A percentile compares a stretch with the other conserved stretches of the same genome.
These are phyloP conservation scores for Eugnorisma glareosa DNA, from an alignment of 2,888 invertebrate genomes.

Conservation along the genomic window DNA sequence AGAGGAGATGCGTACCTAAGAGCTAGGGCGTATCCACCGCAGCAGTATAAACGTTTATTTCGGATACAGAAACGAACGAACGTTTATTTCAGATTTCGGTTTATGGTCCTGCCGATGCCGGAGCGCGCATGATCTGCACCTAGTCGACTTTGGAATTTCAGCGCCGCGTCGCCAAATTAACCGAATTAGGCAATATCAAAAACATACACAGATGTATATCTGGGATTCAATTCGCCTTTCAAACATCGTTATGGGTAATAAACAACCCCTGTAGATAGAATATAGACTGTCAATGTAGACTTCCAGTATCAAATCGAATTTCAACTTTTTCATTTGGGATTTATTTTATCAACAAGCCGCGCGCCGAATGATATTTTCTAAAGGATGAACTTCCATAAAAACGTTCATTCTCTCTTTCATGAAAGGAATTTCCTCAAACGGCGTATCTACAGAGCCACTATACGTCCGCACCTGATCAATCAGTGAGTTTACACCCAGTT, in stretches of 20 bases:
- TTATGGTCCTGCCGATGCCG: not conserved
- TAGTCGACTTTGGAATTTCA: not conserved
- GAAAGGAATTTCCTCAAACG: not conserved
- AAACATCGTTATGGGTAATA: constrained; percentile 37
- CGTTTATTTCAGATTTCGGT: no score
- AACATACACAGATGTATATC: constrained; percentile 18
- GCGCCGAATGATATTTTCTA: not conserved
- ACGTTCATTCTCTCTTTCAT: not conserved
- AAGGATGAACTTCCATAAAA: not conserved
- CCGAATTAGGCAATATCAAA: constrained; percentile 27
- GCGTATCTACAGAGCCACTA: not conserved
- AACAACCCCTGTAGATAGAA: constrained; percentile 13
- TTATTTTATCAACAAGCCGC: constrained; percentile 15
- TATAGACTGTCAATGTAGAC: constrained; percentile 18
- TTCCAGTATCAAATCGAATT: constrained; percentile 34
- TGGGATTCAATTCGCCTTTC: constrained; percentile 20
- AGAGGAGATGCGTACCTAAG: no score
- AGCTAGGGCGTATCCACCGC: no score
- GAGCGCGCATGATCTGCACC: no score
- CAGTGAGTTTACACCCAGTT: not conserved
- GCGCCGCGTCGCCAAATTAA: constrained; percentile 14
- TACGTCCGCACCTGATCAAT: not conserved
- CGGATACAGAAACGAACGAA: no score
- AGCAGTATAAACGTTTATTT: no score
- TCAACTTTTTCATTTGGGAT: constrained; percentile 26